Conservation (phyloP, 2,888 invertebrate genomes). For the Macaria liturata region DNA sequence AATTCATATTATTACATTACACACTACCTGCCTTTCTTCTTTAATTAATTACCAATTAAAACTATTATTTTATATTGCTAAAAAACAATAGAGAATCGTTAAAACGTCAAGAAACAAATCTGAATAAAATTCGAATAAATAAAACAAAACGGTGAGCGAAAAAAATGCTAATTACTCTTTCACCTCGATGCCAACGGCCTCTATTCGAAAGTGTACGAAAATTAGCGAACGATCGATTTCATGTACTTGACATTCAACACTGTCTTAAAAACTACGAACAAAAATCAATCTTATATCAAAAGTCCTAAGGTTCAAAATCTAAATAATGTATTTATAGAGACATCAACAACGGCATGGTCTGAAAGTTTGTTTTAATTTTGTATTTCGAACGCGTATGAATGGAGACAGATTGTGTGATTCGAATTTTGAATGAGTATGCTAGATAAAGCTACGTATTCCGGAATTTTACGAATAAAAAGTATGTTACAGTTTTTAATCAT, state of each 20-base stretch:
- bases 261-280: slow-evolving; percentile 32
- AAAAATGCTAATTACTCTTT: slow-evolving; percentile 55
- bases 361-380: slow-evolving; percentile 36
- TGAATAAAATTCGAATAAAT: no score
- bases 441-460: neutral
- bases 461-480: neutral
- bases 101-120: neutral
- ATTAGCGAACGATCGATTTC: slow-evolving; percentile 67
- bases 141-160: slow-evolving; percentile 1
- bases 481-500: no score
- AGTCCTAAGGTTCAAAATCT: slow-evolving; percentile 39
- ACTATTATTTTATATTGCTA: no score
- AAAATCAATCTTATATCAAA: slow-evolving; percentile 40
- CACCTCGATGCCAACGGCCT: slow-evolving; percentile 51
- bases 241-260: slow-evolving; percentile 76
- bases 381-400: slow-evolving; percentile 57
- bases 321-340: slow-evolving; percentile 5
- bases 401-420: slow-evolving; percentile 44
- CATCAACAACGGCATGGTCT: slow-evolving; percentile 19
- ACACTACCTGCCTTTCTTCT: no score
- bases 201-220: slow-evolving; percentile 70
- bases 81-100: no score
- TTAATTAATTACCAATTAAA: no score
- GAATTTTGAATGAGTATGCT: slow-evolving; percentile 47
- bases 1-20: no score